These are phyloP conservation scores for Melieria picta DNA, from an alignment of 2,888 invertebrate species.

Conservation along the genomic window DNA sequence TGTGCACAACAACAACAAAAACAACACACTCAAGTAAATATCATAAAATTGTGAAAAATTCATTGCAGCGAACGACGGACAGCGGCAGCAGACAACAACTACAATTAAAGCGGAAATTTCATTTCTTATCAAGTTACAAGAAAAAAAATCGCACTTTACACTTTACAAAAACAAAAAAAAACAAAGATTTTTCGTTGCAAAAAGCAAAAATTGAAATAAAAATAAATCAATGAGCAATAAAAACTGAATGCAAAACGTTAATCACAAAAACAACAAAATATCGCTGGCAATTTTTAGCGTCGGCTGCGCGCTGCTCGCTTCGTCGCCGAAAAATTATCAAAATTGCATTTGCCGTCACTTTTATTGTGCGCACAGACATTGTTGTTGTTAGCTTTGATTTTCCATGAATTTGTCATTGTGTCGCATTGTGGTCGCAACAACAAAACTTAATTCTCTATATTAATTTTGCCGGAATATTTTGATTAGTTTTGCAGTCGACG, in stretches of 20 bases:
- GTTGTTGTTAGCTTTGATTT: too few species aligned
- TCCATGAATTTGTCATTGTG: too few species aligned
- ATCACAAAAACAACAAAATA: too few species aligned
- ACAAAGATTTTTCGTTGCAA: too few species aligned
- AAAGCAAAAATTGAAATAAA: too few species aligned
- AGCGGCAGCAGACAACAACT: slow-evolving; percentile 36
- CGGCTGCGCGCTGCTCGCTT: too few species aligned
- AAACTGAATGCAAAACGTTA: too few species aligned
- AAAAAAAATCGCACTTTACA: background rate
- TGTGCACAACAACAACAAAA: slow-evolving; percentile 13
- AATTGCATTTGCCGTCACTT: background rate
- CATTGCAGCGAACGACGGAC: slow-evolving; percentile 15
- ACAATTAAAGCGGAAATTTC: slow-evolving; percentile 39
- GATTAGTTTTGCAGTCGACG: background rate
- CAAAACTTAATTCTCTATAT: background rate
- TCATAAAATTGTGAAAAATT: slow-evolving; percentile 33
- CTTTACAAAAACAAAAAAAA: background rate
- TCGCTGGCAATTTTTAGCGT: too few species aligned
- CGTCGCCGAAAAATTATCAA: too few species aligned
- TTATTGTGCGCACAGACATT: background rate
- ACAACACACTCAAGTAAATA: background rate
- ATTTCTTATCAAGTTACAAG: slow-evolving; percentile 29
- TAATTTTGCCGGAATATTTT: background rate
- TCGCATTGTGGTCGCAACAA: too few species aligned
- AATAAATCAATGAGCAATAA: too few species aligned